Evolutionary conservation across 2,797 vertebrate species (phyloP), one percentile per base, ranked within the genome.

Genomic region (Myripristis jacobus): DNA sequence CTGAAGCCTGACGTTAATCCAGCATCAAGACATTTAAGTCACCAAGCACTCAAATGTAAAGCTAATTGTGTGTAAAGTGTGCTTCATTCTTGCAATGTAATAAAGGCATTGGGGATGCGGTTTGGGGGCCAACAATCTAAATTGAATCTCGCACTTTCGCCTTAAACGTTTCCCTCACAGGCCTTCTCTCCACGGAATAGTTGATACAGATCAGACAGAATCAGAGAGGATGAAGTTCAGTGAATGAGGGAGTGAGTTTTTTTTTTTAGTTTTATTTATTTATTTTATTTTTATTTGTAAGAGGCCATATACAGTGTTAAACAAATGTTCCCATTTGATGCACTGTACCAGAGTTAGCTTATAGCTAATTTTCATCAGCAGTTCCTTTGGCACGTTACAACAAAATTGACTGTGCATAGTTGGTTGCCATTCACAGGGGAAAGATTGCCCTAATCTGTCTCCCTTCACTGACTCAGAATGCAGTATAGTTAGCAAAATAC

Each of bases 191-290:
- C 25, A 24, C 2, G 8, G 83, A 84, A 73, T 60, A 48, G 62
- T 57, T 71, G 86, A 87, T 89, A 86, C 22, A 54, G 64, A 88
- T 90, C 88, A 83, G 74, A 80, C 80, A 71, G 80, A 82, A 79
- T 41, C 48, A 57, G 38, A 73, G 60, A 79, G 78, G 78, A 90
- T 86, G 71, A 79, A 81, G 83, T 79, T 86, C 70, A 67, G 84
- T 59, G 13, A 75, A 77, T 76, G 44, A 82, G 67, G 46, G 60
- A 68, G 44, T 12, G 38, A 3, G 15, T 41, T 41, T 41, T 15
- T 41, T 41, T 25, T 51, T 73, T 47, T 2, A 25, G 7, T 3
- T 62, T 56, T 46, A 58, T 36, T 34, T 57, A n/a, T n/a, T n/a
- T n/a, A n/a, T n/a, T n/a, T n/a, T n/a, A n/a, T n/a, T n/a, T n/a